Evolutionary conservation across 92 coral and sea anemone genomes (phyloP).

Genomic region (Phenganax subtilis): DNA sequence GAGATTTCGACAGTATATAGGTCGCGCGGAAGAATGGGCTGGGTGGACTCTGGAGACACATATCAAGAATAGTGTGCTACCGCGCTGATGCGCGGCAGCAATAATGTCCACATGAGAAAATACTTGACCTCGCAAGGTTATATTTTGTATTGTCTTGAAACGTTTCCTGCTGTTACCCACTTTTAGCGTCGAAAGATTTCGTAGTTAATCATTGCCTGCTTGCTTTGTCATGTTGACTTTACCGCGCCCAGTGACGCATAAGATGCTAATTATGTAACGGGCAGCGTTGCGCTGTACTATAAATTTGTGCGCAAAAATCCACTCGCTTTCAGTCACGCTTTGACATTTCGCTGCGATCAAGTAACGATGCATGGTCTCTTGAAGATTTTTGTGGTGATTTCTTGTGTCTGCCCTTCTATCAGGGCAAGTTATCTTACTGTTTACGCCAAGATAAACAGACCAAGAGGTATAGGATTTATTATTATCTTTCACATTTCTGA

Average conservation of each 20-base stretch:
- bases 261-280: not conserved
- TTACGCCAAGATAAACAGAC: not conserved
- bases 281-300: not conserved
- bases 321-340: not conserved
- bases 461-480: not conserved
- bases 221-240: not conserved
- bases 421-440: not conserved
- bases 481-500: too few relatives aligned
- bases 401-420: not conserved
- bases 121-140: too few relatives aligned
- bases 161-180: too few relatives aligned
- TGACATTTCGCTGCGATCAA: not conserved
- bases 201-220: too few relatives aligned
- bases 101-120: too few relatives aligned
- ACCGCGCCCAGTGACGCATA: constrained; percentile 11
- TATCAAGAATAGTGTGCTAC: too few relatives aligned
- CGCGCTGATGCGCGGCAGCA: too few relatives aligned
- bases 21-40: too few relatives aligned
- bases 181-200: too few relatives aligned
- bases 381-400: not conserved
- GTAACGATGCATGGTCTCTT: not conserved
- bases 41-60: too few relatives aligned
- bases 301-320: not conserved
- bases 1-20: too few relatives aligned
- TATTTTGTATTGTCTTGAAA: too few relatives aligned